phyloP scores from a whole-genome alignment of 2,113 vertebrate genomes.

The Meleagris gallopavo region DNA sequence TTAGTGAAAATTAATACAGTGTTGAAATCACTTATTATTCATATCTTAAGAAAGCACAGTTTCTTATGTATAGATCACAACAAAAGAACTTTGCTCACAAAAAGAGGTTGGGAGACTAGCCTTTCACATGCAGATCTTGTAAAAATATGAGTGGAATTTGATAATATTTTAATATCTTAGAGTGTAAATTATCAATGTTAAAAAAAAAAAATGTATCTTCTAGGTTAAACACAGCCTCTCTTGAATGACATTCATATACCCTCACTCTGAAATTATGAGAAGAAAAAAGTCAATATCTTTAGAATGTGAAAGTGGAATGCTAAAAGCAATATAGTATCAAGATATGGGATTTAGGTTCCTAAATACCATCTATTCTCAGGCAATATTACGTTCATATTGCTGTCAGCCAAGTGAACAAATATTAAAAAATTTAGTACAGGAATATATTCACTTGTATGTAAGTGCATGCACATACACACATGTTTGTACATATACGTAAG shows the following conservation, averaged over 20 bases:
- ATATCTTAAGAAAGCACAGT: slow-evolving; percentile 1
- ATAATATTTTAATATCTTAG: slow-evolving; percentile 61
- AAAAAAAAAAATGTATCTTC: slow-evolving; percentile 48
- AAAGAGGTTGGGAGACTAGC: slow-evolving; percentile 3
- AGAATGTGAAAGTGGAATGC: slow-evolving; percentile 51
- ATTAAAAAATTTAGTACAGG: background rate
- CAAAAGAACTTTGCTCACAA: slow-evolving; percentile 30
- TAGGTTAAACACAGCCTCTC: slow-evolving; percentile 63
- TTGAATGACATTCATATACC: slow-evolving; percentile 50
- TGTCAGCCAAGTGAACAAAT: background rate
- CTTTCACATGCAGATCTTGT: slow-evolving; percentile 27
- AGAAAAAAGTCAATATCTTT: slow-evolving; percentile 69
- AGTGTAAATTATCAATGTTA: slow-evolving; percentile 75
- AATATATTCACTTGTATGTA: background rate
- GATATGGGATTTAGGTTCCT: background rate
- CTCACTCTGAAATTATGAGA: slow-evolving; percentile 41
- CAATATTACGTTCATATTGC: background rate
- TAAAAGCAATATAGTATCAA: slow-evolving; percentile 5
- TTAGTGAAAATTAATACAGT: slow-evolving; percentile 10
- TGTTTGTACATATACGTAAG: background rate
- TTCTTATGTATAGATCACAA: slow-evolving; percentile 11
- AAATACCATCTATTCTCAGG: background rate
- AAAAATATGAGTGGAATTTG: slow-evolving; percentile 57
- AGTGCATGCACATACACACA: background rate
- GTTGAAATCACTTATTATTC: slow-evolving; percentile 31